Percentiles rank a stretch among this genome's conserved stretches.
Evolutionary conservation across 2,888 invertebrate genomes (phyloP).

Genomic region (Netelia virgata): DNA sequence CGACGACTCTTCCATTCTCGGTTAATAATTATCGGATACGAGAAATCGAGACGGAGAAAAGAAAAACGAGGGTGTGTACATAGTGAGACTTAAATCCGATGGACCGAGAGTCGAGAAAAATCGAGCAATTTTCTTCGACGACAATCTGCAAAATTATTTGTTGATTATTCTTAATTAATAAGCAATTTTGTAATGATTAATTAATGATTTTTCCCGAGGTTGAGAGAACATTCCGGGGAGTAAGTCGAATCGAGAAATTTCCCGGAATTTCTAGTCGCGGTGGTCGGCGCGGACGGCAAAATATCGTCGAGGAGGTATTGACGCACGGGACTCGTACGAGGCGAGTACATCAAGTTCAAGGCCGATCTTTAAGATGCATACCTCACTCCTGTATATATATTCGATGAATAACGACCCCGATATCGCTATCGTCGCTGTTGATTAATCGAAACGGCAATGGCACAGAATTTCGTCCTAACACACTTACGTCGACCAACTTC

Average conservation of each 20-base stretch:
- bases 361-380: no score
- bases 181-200: no score
- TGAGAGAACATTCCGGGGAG: no score
- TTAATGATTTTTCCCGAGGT: no score
- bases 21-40: slow-evolving; percentile 48
- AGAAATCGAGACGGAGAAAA: slow-evolving; percentile 4
- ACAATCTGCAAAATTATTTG: no score
- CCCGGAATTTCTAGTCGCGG: no score
- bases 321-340: no score
- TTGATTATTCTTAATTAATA: no score
- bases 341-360: no score
- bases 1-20: slow-evolving; percentile 29
- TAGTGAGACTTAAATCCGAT: background rate
- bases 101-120: background rate
- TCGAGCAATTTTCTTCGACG: background rate
- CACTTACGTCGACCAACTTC: background rate
- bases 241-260: no score
- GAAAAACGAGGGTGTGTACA: background rate
- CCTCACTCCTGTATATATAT: background rate
- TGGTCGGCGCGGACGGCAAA: no score
- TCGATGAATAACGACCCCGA: slow-evolving; percentile 9
- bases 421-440: slow-evolving; percentile 20
- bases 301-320: no score
- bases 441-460: slow-evolving; percentile 38
- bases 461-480: slow-evolving; percentile 1